Base-by-base conservation (phyloP, 2,113 vertebrate species). In the Ciconia maguari region DNA sequence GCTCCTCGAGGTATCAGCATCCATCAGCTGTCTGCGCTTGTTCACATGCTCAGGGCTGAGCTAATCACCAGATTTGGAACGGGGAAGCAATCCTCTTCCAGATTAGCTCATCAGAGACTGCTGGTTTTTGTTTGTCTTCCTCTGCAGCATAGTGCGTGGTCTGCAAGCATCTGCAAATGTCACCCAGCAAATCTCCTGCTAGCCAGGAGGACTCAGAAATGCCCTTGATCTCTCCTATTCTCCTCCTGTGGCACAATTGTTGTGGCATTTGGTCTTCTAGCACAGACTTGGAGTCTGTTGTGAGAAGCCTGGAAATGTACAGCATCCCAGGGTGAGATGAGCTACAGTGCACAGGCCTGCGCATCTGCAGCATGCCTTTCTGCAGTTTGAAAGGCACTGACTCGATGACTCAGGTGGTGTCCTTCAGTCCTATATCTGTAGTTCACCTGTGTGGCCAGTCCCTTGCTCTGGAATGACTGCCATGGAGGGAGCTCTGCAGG, bases 101-200 rank as follows among this genome's bases (percentile, higher is more conserved):
- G 52, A 93, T 52, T 36, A 93, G 65, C 65, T 94, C 81, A 75
- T 87, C 87, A 83, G 78, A 77, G 70, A 71, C 38, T 36, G n/a
- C 20, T 75, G 81, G 6, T 2, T 58, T 91, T 89, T 74, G 32
- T 89, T 81, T 91, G 68, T 75, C n/a, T 91, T 95, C 62, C 69
- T 79, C 84, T 87, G 87, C 81, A 79, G 69, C 72, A 41, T 2
- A 82, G 10, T 44, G n/a, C 13, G 0, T 54, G n/a, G 57, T 79
- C 69, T 24, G 21, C 69, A 93, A 91, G 52, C 34, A 13, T 87
- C 70, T 93, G 87, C 89, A 96, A 95, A 87, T 72, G 62, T 87
- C 83, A 83, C 74, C 65, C 65, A 89, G 89, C 38, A 95, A 94
- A 93, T 71, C 87, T 91, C 64, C 60, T 87, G 77, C 66, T 72